These are phyloP conservation scores for Fissipunctia ypsillon DNA, from an alignment of 2,888 invertebrate species.

Conservation along the genomic window DNA sequence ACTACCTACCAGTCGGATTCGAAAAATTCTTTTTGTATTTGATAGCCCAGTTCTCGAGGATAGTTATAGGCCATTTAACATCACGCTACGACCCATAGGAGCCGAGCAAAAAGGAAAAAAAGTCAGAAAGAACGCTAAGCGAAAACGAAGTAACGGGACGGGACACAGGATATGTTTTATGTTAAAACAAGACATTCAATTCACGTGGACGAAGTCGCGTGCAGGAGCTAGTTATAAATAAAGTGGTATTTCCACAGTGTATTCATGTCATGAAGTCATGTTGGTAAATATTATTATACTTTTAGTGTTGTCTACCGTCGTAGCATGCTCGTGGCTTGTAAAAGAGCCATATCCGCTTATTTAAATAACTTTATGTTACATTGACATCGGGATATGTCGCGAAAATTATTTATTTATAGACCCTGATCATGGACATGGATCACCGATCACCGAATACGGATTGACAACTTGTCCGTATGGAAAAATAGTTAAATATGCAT, in stretches of 20 bases:
- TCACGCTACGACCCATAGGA: no score
- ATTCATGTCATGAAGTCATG: constrained; percentile 23
- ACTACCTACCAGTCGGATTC: no score
- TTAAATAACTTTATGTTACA: constrained; percentile 26
- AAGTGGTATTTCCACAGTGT: constrained; percentile 4
- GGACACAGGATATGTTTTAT: no score
- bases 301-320: constrained; percentile 34
- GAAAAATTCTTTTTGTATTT: no score
- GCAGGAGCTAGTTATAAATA: no score
- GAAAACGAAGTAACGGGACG: no score
- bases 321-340: constrained; percentile 32
- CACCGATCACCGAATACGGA: constrained; percentile 5
- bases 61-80: no score
- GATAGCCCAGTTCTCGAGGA: no score
- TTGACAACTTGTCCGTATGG: constrained; percentile 25
- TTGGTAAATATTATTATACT: constrained; percentile 36
- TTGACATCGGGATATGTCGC: constrained; percentile 27
- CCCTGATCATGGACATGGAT: constrained; percentile 29
- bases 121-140: no score
- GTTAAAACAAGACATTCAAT: no score
- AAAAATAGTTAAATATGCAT: constrained; percentile 33
- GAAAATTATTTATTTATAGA: constrained; percentile 36
- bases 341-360: constrained; percentile 20
- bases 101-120: no score
- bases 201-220: no score